These are phyloP conservation scores for Pachycephus smyrnensis DNA, from an alignment of 2,888 invertebrate species.

Conservation along the genomic window DNA sequence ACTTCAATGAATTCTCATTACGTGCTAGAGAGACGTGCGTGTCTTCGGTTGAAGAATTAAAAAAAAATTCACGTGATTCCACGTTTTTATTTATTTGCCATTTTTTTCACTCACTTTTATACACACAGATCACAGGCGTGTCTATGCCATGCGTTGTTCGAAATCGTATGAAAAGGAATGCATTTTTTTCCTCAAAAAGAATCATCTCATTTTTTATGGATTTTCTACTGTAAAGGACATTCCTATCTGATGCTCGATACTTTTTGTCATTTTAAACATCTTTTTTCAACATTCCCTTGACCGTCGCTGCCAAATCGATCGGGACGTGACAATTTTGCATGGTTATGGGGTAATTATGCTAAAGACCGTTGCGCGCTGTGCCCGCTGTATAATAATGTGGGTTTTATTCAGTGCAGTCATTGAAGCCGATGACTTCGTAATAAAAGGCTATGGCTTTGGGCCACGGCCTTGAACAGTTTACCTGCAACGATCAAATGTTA, in stretches of 20 bases:
- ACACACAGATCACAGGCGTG: not conserved
- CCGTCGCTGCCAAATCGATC: slow-evolving; percentile 23
- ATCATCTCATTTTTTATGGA: too few relatives aligned
- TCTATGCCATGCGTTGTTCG: too few relatives aligned
- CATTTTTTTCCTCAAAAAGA: too few relatives aligned
- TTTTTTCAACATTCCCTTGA: not conserved
- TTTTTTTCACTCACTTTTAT: not conserved
- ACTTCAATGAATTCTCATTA: not conserved
- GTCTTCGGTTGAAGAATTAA: not conserved
- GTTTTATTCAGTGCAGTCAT: not conserved
- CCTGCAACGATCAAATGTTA: not conserved
- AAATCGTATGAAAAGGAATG: too few relatives aligned
- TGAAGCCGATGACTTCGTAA: not conserved
- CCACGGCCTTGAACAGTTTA: not conserved
- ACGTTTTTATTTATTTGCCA: not conserved
- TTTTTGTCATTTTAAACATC: too few relatives aligned
- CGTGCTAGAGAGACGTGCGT: too few relatives aligned
- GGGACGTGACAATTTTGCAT: slow-evolving; percentile 22
- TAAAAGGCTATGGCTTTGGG: not conserved
- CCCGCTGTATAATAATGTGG: not conserved
- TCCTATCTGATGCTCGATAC: too few relatives aligned
- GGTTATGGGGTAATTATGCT: slow-evolving; percentile 32
- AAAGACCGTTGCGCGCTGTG: slow-evolving; percentile 22
- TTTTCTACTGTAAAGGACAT: too few relatives aligned
- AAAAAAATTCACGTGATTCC: too few relatives aligned